These are phyloP conservation scores for Lymantria monacha DNA, from an alignment of 2,888 invertebrate species.

Conservation along the genomic window DNA sequence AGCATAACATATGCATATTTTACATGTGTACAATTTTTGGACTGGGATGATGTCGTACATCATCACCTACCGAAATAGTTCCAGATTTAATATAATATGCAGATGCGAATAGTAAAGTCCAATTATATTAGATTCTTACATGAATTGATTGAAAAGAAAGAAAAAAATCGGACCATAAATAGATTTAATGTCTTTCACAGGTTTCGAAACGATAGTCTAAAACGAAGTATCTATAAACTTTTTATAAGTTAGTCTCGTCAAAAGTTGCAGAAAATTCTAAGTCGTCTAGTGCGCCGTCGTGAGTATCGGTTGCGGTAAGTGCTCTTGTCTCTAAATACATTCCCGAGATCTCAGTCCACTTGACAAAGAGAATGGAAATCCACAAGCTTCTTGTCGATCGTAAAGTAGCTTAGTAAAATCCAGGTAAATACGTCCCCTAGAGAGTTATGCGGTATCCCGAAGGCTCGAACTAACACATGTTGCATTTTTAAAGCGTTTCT, in stretches of 20 bases:
- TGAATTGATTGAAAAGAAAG: too few species aligned
- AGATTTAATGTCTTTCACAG: too few species aligned
- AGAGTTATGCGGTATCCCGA: constrained; percentile 10
- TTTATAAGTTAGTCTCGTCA: constrained; percentile 13
- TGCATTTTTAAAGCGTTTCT: constrained; percentile 8
- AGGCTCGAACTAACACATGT: constrained; percentile 8
- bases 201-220: too few species aligned
- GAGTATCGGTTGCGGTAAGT: constrained; percentile 53
- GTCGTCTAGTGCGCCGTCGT: constrained; percentile 41
- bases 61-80: too few species aligned
- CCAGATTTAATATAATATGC: too few species aligned
- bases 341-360: constrained; percentile 51
- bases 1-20: too few species aligned
- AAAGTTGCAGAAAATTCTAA: constrained; percentile 31
- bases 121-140: too few species aligned
- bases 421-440: constrained; percentile 20
- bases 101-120: too few species aligned
- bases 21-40: too few species aligned
- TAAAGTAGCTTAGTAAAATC: constrained; percentile 49
- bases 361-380: constrained; percentile 64
- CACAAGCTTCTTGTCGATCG: constrained; percentile 56
- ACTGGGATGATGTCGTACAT: too few species aligned
- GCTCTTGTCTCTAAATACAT: constrained; percentile 57
- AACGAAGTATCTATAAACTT: constrained; percentile 12
- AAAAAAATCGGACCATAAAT: too few species aligned